These are phyloP conservation scores for Vannuccia rotundouncinata DNA, from an alignment of 2,888 invertebrate species.

Conservation along the genomic window DNA sequence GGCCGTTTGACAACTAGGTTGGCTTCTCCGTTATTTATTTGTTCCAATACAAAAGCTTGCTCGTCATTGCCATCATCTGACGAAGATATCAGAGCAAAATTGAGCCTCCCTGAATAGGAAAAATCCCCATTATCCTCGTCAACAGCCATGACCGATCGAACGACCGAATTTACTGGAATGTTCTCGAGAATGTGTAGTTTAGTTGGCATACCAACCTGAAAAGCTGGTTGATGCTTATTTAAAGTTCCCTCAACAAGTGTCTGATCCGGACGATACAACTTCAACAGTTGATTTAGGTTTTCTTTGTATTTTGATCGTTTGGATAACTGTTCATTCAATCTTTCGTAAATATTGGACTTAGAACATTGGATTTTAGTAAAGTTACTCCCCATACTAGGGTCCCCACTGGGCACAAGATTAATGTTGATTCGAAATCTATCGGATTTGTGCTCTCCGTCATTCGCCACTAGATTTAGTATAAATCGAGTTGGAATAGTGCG, in stretches of 20 bases:
- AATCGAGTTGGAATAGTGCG: not conserved
- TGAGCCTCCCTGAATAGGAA: not conserved
- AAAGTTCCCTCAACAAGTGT: not conserved
- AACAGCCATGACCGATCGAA: not conserved
- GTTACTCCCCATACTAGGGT: not conserved
- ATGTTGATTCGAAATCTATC: not conserved
- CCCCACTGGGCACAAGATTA: not conserved
- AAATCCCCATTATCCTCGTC: not conserved
- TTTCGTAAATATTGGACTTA: not conserved
- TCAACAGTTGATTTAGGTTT: too few species aligned
- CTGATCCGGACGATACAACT: not conserved
- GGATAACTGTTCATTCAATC: not conserved
- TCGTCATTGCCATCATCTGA: not conserved
- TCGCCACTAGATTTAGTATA: not conserved
- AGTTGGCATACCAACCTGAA: not conserved
- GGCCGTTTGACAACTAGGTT: constrained; percentile 42
- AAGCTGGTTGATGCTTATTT: not conserved
- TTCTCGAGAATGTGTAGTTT: constrained; percentile 14
- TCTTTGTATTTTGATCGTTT: not conserved
- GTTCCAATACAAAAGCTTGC: constrained; percentile 5
- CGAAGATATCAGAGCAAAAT: not conserved
- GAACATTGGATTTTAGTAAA: not conserved
- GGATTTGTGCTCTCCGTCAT: not conserved
- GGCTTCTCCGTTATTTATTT: not conserved
- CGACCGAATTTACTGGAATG: not conserved